phyloP scores from a whole-genome alignment of 2,797 vertebrate species.

The Paramormyrops hopkinsi region DNA sequence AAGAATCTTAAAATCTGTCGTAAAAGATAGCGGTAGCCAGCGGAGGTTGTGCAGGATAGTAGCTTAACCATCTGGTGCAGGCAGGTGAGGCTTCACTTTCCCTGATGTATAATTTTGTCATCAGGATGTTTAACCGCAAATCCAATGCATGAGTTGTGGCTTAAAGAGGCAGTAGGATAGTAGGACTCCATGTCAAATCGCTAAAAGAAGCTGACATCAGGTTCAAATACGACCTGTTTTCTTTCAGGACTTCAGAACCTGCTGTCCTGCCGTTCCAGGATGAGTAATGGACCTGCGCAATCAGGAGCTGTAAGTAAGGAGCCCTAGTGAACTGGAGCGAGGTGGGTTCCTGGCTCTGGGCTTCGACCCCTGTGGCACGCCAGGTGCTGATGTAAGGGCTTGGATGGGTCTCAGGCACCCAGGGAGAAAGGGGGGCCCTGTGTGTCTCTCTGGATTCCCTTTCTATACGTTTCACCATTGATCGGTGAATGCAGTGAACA shows the following conservation, averaged over 20 bases:
- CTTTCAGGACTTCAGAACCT: neutral
- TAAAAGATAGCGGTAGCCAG: neutral
- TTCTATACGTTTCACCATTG: neutral
- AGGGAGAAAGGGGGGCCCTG: neutral
- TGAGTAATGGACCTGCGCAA: neutral
- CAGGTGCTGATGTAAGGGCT: neutral
- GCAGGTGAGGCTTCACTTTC: neutral
- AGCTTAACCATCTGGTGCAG: neutral
- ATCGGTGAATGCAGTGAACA: neutral
- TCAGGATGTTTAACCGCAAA: neutral
- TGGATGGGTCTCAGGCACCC: constrained; percentile 1
- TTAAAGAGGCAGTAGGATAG: neutral
- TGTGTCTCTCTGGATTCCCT: neutral
- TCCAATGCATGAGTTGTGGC: neutral
- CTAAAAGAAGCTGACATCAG: neutral
- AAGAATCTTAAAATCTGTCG: neutral
- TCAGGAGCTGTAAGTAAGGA: neutral
- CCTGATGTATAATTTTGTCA: neutral
- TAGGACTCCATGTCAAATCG: neutral
- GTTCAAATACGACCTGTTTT: neutral
- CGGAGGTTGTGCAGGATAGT: neutral
- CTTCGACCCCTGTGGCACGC: neutral
- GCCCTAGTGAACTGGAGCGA: neutral
- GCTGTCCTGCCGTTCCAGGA: neutral
- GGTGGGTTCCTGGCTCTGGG: neutral